Percentiles rank a stretch among this genome's conserved stretches.
These are phyloP conservation scores for Rotaria magnacalcarata DNA, from an alignment of 2,888 invertebrate species.

Conservation along the genomic window DNA sequence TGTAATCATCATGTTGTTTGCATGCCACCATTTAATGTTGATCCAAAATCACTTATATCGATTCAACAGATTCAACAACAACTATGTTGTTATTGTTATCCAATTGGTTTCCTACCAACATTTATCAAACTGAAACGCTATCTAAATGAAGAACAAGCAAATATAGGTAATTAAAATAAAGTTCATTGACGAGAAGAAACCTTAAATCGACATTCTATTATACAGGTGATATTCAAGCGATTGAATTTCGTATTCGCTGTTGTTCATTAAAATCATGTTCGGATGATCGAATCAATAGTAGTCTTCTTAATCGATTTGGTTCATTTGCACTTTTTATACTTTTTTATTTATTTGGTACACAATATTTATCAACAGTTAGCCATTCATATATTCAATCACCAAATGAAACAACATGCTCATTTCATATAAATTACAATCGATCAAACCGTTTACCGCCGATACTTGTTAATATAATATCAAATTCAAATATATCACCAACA, in stretches of 20 bases:
- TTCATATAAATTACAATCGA: conserved; percentile 31
- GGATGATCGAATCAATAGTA: neutral
- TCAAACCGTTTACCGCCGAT: neutral
- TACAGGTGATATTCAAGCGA: neutral
- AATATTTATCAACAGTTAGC: neutral
- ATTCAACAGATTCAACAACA: neutral
- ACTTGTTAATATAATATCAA: neutral
- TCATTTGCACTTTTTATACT: neutral
- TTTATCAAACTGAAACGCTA: conserved; percentile 1
- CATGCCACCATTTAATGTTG: conserved; percentile 30
- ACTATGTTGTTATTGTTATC: conserved; percentile 28
- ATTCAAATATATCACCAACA: neutral
- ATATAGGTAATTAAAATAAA: neutral
- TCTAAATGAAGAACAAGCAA: neutral
- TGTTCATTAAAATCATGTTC: neutral
- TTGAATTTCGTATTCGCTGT: conserved; percentile 30
- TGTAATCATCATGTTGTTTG: conserved; percentile 9
- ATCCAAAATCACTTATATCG: neutral
- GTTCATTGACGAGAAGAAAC: too few species aligned
- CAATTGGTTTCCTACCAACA: conserved; percentile 19
- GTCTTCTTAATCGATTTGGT: conserved; percentile 24
- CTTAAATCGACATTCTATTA: too few species aligned
- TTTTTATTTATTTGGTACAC: conserved; percentile 27
- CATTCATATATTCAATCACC: conserved; percentile 22
- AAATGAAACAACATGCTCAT: neutral